These are phyloP conservation scores for Hyposmocoma kahamanoa DNA, from an alignment of 1,140 invertebrate species.

Conservation along the genomic window DNA sequence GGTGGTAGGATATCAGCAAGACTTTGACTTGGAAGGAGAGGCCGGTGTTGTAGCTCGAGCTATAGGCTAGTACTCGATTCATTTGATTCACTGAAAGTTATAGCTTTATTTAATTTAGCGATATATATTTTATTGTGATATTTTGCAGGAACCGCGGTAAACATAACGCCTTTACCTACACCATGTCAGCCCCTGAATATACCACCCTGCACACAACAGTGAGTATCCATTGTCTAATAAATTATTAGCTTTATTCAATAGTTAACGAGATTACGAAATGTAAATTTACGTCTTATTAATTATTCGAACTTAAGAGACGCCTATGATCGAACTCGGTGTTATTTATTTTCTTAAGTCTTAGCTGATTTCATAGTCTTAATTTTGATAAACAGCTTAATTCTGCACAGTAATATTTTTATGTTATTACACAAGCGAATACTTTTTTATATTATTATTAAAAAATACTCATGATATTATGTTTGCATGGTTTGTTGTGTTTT, in stretches of 20 bases:
- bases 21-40: constrained; percentile 97
- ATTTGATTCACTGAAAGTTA: not conserved
- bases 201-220: constrained; percentile 55
- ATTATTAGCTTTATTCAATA: not conserved
- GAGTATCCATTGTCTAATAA: constrained; percentile 39
- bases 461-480: constrained; percentile 53
- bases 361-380: too few relatives aligned
- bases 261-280: too few relatives aligned
- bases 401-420: too few relatives aligned
- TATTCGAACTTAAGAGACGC: too few relatives aligned
- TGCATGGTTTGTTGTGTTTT: constrained; percentile 66
- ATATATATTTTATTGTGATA: too few relatives aligned
- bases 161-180: constrained; percentile 44
- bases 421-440: too few relatives aligned
- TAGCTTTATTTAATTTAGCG: not conserved
- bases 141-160: constrained; percentile 49
- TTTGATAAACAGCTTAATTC: too few relatives aligned
- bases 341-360: too few relatives aligned
- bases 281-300: too few relatives aligned
- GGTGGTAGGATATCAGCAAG: constrained; percentile 95
- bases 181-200: constrained; percentile 36
- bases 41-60: constrained; percentile 95
- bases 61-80: constrained; percentile 41
- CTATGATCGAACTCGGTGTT: too few relatives aligned
- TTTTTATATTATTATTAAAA: constrained; percentile 6